Evolutionary conservation across 2,797 vertebrate genomes (phyloP).

Genomic region (Thaleichthys pacificus): DNA sequence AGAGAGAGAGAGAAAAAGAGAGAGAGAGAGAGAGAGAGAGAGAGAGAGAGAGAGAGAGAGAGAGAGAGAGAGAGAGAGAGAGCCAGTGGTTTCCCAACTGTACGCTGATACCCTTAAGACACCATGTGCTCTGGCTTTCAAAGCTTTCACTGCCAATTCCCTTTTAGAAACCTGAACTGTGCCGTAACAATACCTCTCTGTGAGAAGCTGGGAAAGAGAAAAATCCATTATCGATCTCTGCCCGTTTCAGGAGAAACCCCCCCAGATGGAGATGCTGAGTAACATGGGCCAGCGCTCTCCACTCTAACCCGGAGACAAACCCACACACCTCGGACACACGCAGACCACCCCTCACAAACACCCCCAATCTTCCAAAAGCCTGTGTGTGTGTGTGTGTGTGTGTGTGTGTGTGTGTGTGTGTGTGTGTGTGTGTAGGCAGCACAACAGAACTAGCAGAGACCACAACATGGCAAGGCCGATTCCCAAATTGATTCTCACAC

Average conservation of each 20-base stretch:
- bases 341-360: background rate
- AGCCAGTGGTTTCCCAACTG: slow-evolving; percentile 67
- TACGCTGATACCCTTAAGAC: slow-evolving; percentile 72
- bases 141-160: slow-evolving; percentile 73
- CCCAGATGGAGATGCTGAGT: slow-evolving; percentile 56
- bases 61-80: slow-evolving; percentile 29
- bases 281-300: slow-evolving; percentile 45
- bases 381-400: background rate
- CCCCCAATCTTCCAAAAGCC: no score
- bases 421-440: background rate
- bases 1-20: no score
- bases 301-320: slow-evolving; percentile 17
- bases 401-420: background rate
- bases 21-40: background rate
- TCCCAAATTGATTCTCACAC: slow-evolving; percentile 23
- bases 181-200: slow-evolving; percentile 76
- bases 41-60: slow-evolving; percentile 47
- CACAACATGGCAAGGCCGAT: background rate
- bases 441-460: background rate
- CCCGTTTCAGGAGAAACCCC: slow-evolving; percentile 65
- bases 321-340: slow-evolving; percentile 16
- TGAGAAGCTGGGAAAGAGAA: slow-evolving; percentile 66
- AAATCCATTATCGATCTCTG: slow-evolving; percentile 78
- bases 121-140: slow-evolving; percentile 70
- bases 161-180: slow-evolving; percentile 78